A percentile compares a stretch with the other conserved stretches of the same genome.
phyloP scores from a whole-genome alignment of 2,888 invertebrate genomes.

The Apamea sordens region DNA sequence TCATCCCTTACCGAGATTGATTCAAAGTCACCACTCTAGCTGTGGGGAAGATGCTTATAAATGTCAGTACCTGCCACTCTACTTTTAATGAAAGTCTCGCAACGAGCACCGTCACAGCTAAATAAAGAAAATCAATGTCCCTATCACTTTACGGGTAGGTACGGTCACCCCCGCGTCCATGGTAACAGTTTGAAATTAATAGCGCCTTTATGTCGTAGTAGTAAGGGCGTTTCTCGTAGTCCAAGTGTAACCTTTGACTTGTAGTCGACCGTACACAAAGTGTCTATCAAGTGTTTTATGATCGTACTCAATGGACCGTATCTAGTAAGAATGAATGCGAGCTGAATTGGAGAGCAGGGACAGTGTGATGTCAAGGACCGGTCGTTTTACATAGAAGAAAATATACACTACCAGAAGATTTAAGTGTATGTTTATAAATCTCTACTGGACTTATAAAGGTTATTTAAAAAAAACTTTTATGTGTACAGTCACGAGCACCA shows the following conservation, averaged over 20 bases:
- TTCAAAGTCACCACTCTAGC: slow-evolving; percentile 1
- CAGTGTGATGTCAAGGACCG: slow-evolving; percentile 18
- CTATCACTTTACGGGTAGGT: neutral
- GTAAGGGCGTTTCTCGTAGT: slow-evolving; percentile 14
- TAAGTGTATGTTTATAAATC: neutral
- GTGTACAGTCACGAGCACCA: no score
- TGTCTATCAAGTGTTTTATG: slow-evolving; percentile 45
- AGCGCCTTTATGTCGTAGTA: neutral
- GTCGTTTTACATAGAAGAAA: neutral
- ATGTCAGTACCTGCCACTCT: slow-evolving; percentile 42
- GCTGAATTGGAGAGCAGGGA: neutral
- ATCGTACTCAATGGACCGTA: neutral
- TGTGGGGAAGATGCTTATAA: slow-evolving; percentile 24
- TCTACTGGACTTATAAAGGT: neutral
- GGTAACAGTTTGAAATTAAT: neutral
- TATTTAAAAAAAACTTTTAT: no score
- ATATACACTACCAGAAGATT: neutral
- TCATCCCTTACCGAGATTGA: neutral
- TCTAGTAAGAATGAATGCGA: slow-evolving; percentile 21
- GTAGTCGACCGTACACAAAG: neutral
- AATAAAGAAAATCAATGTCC: slow-evolving; percentile 54
- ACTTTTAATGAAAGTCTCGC: slow-evolving; percentile 49
- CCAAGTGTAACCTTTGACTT: neutral
- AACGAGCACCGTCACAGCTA: slow-evolving; percentile 13
- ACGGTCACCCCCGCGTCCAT: neutral